phyloP scores from a whole-genome alignment of 2,888 invertebrate species.

The Pardosa pseudoannulata region DNA sequence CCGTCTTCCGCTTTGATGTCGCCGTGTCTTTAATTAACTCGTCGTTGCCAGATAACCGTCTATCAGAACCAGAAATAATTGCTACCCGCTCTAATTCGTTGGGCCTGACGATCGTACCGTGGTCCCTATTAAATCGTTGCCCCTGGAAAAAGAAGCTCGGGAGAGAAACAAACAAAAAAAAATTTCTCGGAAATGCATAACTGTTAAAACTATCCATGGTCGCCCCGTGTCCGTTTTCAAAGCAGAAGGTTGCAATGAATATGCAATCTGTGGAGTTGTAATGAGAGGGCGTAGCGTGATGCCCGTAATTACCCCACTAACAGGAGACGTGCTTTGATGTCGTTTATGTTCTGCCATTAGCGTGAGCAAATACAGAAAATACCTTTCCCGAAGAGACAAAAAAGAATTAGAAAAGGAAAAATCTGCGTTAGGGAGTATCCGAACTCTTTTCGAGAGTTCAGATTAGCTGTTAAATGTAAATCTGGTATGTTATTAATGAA shows the following conservation, averaged over 20 bases:
- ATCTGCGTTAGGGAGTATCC: no score
- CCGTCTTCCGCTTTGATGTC: not conserved
- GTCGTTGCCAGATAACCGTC: not conserved
- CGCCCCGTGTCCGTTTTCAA: no score
- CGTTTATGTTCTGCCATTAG: not conserved
- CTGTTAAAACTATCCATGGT: no score
- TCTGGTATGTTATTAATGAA: no score
- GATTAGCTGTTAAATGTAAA: no score
- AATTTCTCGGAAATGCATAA: not conserved
- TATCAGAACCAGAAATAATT: conserved; percentile 1
- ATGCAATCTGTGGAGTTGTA: not conserved
- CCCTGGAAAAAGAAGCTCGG: not conserved
- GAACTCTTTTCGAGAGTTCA: no score
- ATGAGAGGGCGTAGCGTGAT: not conserved
- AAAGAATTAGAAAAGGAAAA: no score
- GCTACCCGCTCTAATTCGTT: not conserved
- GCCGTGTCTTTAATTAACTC: conserved; percentile 8
- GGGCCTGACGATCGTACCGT: not conserved
- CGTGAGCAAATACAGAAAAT: not conserved
- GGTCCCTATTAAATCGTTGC: not conserved
- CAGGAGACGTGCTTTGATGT: not conserved
- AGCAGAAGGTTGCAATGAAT: not conserved
- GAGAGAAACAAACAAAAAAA: not conserved
- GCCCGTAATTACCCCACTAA: not conserved
- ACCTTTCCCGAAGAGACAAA: no score